These are phyloP conservation scores for Apaloderma vittatum DNA, from an alignment of 2,113 vertebrate species.

Conservation along the genomic window DNA sequence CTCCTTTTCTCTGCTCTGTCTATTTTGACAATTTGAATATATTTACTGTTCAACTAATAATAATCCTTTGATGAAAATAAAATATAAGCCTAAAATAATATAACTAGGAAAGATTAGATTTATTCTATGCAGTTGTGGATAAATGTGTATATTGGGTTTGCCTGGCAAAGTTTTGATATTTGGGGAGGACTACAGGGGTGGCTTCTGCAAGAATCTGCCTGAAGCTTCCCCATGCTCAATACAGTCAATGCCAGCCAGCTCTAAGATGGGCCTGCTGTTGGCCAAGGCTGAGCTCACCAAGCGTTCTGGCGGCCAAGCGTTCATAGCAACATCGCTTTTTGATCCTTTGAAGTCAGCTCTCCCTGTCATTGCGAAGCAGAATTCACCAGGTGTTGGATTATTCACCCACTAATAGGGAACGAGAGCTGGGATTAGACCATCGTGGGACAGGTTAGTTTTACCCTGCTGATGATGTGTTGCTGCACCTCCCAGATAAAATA, in stretches of 20 bases:
- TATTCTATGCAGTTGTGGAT: neutral
- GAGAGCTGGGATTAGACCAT: neutral
- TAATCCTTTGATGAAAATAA: neutral
- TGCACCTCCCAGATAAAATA: neutral
- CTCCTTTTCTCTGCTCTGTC: neutral
- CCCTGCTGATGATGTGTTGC: too few species aligned
- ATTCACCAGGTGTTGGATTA: neutral
- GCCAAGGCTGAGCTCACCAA: neutral
- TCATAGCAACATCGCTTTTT: rapidly evolving
- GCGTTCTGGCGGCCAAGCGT: too few species aligned
- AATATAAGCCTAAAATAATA: neutral
- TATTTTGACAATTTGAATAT: neutral
- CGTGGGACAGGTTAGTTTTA: neutral
- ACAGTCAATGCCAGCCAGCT: neutral
- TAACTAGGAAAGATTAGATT: neutral
- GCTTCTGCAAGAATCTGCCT: neutral
- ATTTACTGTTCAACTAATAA: neutral
- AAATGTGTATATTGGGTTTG: neutral
- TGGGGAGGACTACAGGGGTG: neutral
- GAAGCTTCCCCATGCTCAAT: neutral
- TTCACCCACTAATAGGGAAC: neutral
- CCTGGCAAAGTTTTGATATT: neutral
- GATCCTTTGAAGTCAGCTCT: neutral
- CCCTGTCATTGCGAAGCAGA: neutral
- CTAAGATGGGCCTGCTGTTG: rapidly evolving